These are phyloP conservation scores for Bothrops jararaca DNA, from an alignment of 2,113 vertebrate genomes.

Conservation along the genomic window DNA sequence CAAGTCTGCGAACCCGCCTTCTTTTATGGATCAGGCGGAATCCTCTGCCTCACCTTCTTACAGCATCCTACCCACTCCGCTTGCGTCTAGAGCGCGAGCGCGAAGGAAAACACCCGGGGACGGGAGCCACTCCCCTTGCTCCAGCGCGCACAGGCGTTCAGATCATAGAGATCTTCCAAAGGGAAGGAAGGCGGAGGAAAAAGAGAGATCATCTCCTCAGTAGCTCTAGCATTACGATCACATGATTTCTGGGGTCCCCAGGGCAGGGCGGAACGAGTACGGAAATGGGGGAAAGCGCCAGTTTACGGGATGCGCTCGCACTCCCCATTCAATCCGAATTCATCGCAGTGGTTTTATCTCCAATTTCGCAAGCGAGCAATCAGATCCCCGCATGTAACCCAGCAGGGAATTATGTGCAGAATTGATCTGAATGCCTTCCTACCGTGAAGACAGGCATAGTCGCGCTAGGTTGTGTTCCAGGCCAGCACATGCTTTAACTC, in stretches of 20 bases:
- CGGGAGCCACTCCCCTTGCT: neutral
- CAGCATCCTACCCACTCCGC: neutral
- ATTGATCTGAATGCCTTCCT: neutral
- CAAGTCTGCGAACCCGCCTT: neutral
- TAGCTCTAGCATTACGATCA: neutral
- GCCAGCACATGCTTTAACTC: no score
- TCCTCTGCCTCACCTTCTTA: neutral
- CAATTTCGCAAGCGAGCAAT: neutral
- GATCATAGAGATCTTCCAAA: constrained; percentile 20
- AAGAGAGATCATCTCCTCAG: neutral
- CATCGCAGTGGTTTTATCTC: neutral
- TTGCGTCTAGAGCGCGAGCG: neutral
- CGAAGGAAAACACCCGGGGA: neutral
- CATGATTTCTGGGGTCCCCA: neutral
- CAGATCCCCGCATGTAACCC: neutral
- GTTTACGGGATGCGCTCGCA: fast-evolving
- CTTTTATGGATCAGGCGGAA: neutral
- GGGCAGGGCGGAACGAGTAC: no score
- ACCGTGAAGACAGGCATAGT: neutral
- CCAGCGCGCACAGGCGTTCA: constrained; percentile 7
- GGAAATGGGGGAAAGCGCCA: no score
- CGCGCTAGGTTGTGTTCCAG: neutral
- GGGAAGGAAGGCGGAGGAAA: neutral
- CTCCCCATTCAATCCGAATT: no score
- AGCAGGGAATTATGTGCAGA: no score